Percentiles rank a stretch among this genome's conserved stretches.
Conservation (phyloP, 2,113 vertebrate species). For the Phyllostomus hastatus region DNA sequence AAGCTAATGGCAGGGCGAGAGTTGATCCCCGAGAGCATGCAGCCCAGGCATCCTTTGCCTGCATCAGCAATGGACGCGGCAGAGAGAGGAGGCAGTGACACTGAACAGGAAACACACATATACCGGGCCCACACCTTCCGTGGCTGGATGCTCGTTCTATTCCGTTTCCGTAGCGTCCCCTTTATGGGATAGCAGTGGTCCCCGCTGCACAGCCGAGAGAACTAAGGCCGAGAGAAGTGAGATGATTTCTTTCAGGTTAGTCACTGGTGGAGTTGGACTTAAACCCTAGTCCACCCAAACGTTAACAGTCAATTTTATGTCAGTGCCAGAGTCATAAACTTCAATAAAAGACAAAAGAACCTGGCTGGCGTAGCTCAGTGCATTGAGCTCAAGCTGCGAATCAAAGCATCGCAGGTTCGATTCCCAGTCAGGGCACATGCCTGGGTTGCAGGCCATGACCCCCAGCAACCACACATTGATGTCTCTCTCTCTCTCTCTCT, state of each 20-base stretch:
- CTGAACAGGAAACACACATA: rapidly evolving
- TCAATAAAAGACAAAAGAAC: background rate
- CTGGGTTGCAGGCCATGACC: too few relatives aligned
- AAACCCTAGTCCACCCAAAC: background rate
- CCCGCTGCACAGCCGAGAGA: background rate
- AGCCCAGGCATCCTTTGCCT: background rate
- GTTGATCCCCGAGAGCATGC: background rate
- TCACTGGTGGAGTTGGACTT: background rate
- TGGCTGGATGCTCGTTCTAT: background rate
- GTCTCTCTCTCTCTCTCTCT: too few relatives aligned
- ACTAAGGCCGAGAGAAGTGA: background rate
- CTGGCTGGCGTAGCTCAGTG: too few relatives aligned
- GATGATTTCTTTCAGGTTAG: background rate
- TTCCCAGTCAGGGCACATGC: too few relatives aligned
- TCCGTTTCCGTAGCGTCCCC: background rate
- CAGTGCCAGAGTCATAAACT: background rate
- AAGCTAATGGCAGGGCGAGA: background rate
- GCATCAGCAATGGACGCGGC: background rate
- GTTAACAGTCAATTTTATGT: background rate
- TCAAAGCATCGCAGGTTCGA: too few relatives aligned
- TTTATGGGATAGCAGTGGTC: background rate
- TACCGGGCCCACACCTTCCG: rapidly evolving
- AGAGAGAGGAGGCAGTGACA: background rate
- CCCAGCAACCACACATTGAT: too few relatives aligned
- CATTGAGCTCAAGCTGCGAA: too few relatives aligned